phyloP scores from a whole-genome alignment of 2,888 invertebrate genomes.

The Lithosia quadra region DNA sequence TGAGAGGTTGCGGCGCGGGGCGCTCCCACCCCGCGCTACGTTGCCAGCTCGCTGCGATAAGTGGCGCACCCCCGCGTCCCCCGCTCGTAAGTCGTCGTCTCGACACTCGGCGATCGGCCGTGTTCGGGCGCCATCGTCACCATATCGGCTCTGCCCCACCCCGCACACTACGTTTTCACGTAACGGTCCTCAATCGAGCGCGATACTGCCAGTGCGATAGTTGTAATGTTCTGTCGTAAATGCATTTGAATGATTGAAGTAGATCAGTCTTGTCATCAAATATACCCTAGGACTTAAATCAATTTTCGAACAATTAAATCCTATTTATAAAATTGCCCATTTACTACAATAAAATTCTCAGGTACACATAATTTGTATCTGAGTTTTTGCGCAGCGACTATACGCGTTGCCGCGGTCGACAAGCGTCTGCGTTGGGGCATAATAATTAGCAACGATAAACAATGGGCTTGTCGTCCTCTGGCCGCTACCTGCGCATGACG shows the following conservation, averaged over 20 bases:
- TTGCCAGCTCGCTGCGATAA: slow-evolving; percentile 86
- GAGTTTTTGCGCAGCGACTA: slow-evolving; percentile 71
- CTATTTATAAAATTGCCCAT: slow-evolving; percentile 18
- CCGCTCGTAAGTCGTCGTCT: slow-evolving; percentile 81
- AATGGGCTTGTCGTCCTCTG: slow-evolving; percentile 84
- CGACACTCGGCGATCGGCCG: slow-evolving; percentile 81
- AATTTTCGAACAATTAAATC: slow-evolving; percentile 12
- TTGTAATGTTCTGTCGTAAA: slow-evolving; percentile 72
- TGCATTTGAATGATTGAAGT: slow-evolving; percentile 67
- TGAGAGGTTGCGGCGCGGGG: slow-evolving; percentile 87
- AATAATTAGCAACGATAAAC: slow-evolving; percentile 86
- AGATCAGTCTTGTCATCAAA: slow-evolving; percentile 46
- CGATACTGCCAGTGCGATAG: slow-evolving; percentile 82
- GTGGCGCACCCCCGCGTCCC: slow-evolving; percentile 86
- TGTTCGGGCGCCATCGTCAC: slow-evolving; percentile 82
- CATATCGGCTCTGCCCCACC: slow-evolving; percentile 80
- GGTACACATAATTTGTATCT: slow-evolving; percentile 66
- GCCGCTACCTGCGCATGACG: slow-evolving; percentile 84
- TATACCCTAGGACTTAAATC: slow-evolving; percentile 8
- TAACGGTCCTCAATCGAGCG: slow-evolving; percentile 87
- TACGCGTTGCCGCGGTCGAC: slow-evolving; percentile 66
- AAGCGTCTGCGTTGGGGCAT: slow-evolving; percentile 81
- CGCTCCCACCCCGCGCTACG: slow-evolving; percentile 85
- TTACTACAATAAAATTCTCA: slow-evolving; percentile 54
- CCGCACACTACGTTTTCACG: slow-evolving; percentile 84